These are phyloP conservation scores for Austrolebias charrua DNA, from an alignment of 2,797 vertebrate genomes.

Conservation along the genomic window DNA sequence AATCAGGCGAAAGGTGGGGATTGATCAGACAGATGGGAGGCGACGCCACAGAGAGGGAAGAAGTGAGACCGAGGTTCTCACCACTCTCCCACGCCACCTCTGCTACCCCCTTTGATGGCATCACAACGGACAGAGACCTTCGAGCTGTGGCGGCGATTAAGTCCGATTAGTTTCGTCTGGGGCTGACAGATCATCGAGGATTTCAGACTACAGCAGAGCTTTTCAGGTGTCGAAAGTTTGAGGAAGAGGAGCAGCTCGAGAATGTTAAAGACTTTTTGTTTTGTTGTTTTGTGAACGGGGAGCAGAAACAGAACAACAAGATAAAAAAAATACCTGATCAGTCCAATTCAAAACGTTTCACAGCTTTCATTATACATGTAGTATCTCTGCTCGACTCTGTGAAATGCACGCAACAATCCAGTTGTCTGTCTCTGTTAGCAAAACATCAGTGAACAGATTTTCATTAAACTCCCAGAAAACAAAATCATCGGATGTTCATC, in stretches of 20 bases:
- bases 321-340: background rate
- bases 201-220: slow-evolving; percentile 45
- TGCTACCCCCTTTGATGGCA: slow-evolving; percentile 66
- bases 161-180: slow-evolving; percentile 71
- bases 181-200: slow-evolving; percentile 55
- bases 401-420: no score
- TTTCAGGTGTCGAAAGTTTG: slow-evolving; percentile 54
- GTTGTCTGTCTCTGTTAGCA: no score
- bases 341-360: background rate
- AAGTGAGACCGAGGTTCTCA: slow-evolving; percentile 67
- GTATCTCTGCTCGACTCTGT: no score
- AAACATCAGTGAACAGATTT: no score
- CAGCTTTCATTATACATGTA: no score
- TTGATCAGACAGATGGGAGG: slow-evolving; percentile 56
- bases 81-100: slow-evolving; percentile 79
- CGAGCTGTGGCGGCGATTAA: slow-evolving; percentile 69
- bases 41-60: slow-evolving; percentile 43
- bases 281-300: slow-evolving; percentile 10
- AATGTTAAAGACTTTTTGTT: slow-evolving; percentile 32
- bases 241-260: slow-evolving; percentile 38
- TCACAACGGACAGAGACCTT: slow-evolving; percentile 69
- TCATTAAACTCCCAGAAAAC: no score
- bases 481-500: no score
- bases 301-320: background rate
- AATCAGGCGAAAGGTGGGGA: slow-evolving; percentile 67